Base-by-base conservation (phyloP, 2,888 invertebrate genomes). In the Malthinus flaveolus region DNA sequence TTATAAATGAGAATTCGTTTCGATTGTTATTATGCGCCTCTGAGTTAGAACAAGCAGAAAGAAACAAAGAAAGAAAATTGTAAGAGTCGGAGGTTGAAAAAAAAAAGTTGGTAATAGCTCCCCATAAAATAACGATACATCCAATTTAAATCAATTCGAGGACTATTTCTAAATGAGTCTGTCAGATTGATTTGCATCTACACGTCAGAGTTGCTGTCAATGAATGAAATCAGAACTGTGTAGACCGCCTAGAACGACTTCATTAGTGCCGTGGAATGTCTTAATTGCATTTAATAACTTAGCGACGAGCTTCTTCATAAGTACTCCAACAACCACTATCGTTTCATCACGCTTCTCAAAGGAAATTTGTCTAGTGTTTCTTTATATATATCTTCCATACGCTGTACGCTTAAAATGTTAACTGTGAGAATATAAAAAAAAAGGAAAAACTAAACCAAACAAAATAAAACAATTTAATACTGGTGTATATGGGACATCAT, bases 111-210 rank as follows among this genome's bases (percentile, higher is more conserved):
- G 23, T 23, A 23, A 23, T 23, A 23, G 23, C 23, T 23, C 23
- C 23, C 23, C 23, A 23, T 23, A 23, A 23, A 39, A 15, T 15
- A 39, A 15, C 13, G 39, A 39, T 39, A 15, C 13, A 39, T 39
- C 10, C 39, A 39, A 15, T 15, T 9, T 57, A 57, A 56, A 51
- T 46, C 57, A 47, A 57, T 51, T 57, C 37, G 47, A 47, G 12
- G 47, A 35, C 32, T 35, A 46, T 50, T 59, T 61, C 56, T 59
- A 65, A 65, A 63, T 59, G 63, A 61, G 55, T 50, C 62, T 61
- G 63, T 65, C 65, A 63, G 63, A 52, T 58, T 65, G 65, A 65
- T 65, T 61, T 63, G 65, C 61, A 65, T 65, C 65, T 61, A 65
- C 59, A 61, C 46, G 62, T 59, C 57, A 42, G 50, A n/a, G 42